Evolutionary conservation across 2,797 vertebrate genomes (phyloP).

Genomic region (Arctocebus calabarensis): DNA sequence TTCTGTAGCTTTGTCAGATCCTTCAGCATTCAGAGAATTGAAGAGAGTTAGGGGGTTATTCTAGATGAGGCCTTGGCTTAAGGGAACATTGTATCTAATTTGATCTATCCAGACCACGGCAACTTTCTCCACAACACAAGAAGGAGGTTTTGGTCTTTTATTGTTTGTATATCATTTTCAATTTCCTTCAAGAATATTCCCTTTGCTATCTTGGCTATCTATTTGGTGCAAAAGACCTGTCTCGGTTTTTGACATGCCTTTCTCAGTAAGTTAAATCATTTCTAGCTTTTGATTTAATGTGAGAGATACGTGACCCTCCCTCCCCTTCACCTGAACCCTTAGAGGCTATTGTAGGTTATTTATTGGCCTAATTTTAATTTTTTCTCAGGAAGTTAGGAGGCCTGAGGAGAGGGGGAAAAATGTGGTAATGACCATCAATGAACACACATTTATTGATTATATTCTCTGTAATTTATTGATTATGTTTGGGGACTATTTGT

Average conservation of each 20-base stretch:
- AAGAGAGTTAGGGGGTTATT: not conserved
- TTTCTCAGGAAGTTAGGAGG: not conserved
- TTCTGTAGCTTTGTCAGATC: not conserved
- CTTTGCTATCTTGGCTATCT: not conserved
- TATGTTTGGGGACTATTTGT: not conserved
- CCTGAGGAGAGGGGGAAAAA: not conserved
- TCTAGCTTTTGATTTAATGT: not conserved
- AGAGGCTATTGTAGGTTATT: not conserved
- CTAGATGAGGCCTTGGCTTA: not conserved
- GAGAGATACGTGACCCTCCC: not conserved
- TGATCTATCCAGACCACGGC: not conserved
- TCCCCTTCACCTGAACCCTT: not conserved
- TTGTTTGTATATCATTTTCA: not conserved
- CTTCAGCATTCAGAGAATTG: not conserved
- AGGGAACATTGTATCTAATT: not conserved
- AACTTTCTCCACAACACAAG: not conserved
- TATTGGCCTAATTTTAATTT: not conserved
- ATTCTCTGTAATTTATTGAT: not conserved
- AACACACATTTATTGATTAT: not conserved
- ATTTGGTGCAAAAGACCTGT: not conserved
- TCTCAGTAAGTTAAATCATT: not conserved
- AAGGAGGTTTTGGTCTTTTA: not conserved
- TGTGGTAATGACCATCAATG: not conserved
- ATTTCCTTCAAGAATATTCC: not conserved
- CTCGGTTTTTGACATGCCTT: not conserved